phyloP scores from a whole-genome alignment of 1,140 invertebrate genomes.

The Bombus superbus region DNA sequence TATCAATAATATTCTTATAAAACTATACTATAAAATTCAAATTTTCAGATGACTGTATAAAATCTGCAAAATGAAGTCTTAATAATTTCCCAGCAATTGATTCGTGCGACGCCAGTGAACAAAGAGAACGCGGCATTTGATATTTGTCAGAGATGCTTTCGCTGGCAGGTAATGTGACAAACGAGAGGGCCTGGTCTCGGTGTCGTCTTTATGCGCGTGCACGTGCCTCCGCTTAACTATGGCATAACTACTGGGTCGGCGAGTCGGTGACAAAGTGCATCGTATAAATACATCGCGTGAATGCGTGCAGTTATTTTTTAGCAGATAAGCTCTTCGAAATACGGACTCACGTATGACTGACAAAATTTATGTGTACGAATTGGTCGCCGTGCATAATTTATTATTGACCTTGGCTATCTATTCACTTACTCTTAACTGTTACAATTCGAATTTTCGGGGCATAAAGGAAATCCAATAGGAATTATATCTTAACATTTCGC shows the following conservation, averaged over 20 bases:
- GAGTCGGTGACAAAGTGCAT: slow-evolving; percentile 40
- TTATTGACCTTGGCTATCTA: background rate
- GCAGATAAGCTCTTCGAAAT: slow-evolving; percentile 3
- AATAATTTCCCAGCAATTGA: slow-evolving; percentile 28
- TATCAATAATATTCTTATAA: background rate
- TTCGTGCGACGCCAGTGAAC: background rate
- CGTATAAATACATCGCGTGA: slow-evolving; percentile 39
- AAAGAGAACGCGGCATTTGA: background rate
- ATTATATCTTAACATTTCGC: background rate
- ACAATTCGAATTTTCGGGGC: background rate
- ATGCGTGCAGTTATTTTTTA: slow-evolving; percentile 48
- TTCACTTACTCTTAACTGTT: background rate
- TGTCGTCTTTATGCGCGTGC: slow-evolving; percentile 50
- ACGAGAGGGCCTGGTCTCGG: slow-evolving; percentile 6
- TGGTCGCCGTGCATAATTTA: slow-evolving; percentile 3
- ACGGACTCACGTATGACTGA: background rate
- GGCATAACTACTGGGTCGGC: slow-evolving; percentile 42
- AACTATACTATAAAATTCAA: background rate
- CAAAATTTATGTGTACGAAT: background rate
- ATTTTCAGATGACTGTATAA: too few relatives aligned
- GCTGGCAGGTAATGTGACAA: slow-evolving; percentile 19
- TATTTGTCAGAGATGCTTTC: slow-evolving; percentile 41
- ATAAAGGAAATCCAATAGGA: background rate
- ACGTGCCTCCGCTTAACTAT: slow-evolving; percentile 51
- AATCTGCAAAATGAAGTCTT: too few relatives aligned